A percentile compares a stretch with the other conserved stretches of the same genome.
Evolutionary conservation across 2,888 invertebrate genomes (phyloP).

Genomic region (Caenorhabditis sp.): DNA sequence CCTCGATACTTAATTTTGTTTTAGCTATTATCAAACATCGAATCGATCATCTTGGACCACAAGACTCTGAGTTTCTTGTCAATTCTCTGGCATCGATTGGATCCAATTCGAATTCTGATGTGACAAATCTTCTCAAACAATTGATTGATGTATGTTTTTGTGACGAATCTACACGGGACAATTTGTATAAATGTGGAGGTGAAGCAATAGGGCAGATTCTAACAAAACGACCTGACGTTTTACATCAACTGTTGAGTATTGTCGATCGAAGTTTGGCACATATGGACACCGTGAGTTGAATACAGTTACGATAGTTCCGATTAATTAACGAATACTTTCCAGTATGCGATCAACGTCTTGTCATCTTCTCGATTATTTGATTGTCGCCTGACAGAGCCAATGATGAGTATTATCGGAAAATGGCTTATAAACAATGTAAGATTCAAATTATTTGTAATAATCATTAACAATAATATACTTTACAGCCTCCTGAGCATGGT

Average conservation of each 20-base stretch:
- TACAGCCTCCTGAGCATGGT: conserved; percentile 57
- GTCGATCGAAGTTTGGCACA: conserved; percentile 66
- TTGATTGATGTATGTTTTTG: conserved; percentile 65
- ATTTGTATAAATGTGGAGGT: conserved; percentile 67
- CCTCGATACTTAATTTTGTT: neutral
- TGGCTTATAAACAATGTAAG: conserved; percentile 63
- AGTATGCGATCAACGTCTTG: conserved; percentile 66
- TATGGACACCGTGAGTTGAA: conserved; percentile 45
- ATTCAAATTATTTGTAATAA: too few relatives aligned
- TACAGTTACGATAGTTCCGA: too few relatives aligned
- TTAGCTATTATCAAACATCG: conserved; percentile 10
- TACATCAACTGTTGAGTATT: conserved; percentile 55
- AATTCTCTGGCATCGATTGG: conserved; percentile 51
- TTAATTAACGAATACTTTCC: too few relatives aligned
- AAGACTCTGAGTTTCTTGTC: conserved; percentile 55
- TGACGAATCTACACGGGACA: conserved; percentile 56
- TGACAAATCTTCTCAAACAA: conserved; percentile 47
- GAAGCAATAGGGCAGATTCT: conserved; percentile 63
- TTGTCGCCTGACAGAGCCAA: conserved; percentile 55
- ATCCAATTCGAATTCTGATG: conserved; percentile 44
- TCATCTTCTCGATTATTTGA: conserved; percentile 55
- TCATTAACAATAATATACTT: too few relatives aligned
- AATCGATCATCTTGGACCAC: conserved; percentile 21
- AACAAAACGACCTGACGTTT: conserved; percentile 49
- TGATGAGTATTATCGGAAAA: conserved; percentile 62